Conservation (phyloP, 2,113 vertebrate genomes). For the Zeus faber region DNA sequence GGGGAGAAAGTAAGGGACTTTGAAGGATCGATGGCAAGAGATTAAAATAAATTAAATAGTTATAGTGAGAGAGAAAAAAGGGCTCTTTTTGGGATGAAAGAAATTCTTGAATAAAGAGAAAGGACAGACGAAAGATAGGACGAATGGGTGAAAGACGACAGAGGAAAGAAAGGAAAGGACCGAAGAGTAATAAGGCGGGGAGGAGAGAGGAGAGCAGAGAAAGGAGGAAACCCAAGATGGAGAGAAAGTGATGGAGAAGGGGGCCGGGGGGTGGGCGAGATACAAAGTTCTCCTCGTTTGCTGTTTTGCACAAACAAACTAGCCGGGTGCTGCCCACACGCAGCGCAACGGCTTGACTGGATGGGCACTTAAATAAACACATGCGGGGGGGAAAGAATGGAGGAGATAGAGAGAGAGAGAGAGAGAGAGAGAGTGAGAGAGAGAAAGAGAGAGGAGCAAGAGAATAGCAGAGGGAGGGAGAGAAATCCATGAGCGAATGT, state of each 20-base stretch:
- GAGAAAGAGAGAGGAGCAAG: not conserved
- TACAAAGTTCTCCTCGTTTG: not conserved
- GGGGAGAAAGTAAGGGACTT: not conserved
- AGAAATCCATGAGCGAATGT: too few relatives aligned
- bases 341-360: too few relatives aligned
- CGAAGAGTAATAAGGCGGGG: not conserved
- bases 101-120: not conserved
- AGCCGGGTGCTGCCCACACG: too few relatives aligned
- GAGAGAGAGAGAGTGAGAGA: slow-evolving; percentile 14
- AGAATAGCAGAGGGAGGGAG: too few relatives aligned
- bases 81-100: not conserved
- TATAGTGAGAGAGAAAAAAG: not conserved
- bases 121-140: not conserved
- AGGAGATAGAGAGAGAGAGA: slow-evolving; percentile 18
- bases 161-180: too few relatives aligned
- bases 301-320: not conserved
- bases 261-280: too few relatives aligned
- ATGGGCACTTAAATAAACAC: too few relatives aligned
- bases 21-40: not conserved
- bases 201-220: not conserved
- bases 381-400: not conserved
- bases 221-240: not conserved
- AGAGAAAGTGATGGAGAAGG: not conserved
- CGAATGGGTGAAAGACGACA: not conserved
- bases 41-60: not conserved